Percentiles rank a stretch among this genome's conserved stretches.
phyloP scores from a whole-genome alignment of 2,113 vertebrate species.

The Thunnus maccoyii region DNA sequence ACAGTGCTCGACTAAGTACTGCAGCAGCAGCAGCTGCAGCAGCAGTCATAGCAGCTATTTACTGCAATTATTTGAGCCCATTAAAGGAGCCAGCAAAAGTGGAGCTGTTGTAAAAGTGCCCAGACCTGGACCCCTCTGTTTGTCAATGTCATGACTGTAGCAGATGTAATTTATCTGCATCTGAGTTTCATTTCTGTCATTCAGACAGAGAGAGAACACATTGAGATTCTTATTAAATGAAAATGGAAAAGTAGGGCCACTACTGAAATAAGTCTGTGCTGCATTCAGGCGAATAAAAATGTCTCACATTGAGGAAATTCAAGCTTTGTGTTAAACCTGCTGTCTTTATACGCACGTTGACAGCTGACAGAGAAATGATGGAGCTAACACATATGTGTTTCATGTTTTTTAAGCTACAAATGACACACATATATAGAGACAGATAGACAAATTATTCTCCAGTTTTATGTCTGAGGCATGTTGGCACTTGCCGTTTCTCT shows the following conservation, averaged over 20 bases:
- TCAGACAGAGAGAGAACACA: constrained; percentile 1
- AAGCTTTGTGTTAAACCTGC: not conserved
- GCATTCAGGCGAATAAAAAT: not conserved
- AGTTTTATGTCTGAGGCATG: not conserved
- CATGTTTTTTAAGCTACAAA: not conserved
- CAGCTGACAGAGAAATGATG: not conserved
- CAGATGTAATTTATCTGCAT: constrained; percentile 26
- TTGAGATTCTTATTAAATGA: constrained; percentile 40
- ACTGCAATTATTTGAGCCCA: constrained; percentile 62
- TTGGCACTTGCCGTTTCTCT: constrained; percentile 7
- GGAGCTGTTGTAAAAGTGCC: constrained; percentile 13
- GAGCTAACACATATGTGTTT: not conserved
- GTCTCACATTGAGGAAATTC: not conserved
- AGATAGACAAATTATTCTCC: not conserved
- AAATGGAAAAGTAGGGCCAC: not conserved
- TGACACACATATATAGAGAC: not conserved
- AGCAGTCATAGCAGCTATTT: constrained; percentile 51
- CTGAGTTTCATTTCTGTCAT: constrained; percentile 28
- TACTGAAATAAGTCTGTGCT: constrained; percentile 19
- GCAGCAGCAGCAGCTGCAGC: constrained; percentile 36
- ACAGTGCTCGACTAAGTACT: constrained; percentile 42
- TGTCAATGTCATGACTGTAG: constrained; percentile 36
- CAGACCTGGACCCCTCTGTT: constrained; percentile 19
- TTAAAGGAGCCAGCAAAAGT: constrained; percentile 42
- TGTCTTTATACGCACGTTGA: no score